phyloP scores from a whole-genome alignment of 2,113 vertebrate genomes.

The Myrmecobius fasciatus region DNA sequence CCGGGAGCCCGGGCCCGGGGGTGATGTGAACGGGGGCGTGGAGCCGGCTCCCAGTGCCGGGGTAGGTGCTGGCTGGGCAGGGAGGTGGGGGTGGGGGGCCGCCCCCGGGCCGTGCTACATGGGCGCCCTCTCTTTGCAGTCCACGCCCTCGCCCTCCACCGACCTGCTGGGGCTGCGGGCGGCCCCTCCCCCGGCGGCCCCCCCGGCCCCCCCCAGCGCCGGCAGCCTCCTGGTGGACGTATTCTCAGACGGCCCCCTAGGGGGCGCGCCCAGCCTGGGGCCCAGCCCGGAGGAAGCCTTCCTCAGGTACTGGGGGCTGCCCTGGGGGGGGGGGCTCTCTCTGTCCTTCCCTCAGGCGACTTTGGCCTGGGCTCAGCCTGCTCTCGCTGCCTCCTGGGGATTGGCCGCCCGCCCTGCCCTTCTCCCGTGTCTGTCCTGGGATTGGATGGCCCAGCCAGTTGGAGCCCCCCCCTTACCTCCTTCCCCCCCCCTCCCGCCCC shows the following conservation, averaged over 20 bases:
- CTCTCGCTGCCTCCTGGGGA: constrained; percentile 79
- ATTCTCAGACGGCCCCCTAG: constrained; percentile 88
- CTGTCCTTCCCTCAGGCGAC: constrained; percentile 17
- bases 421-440: constrained; percentile 82
- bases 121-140: constrained; percentile 80
- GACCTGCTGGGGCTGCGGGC: constrained; percentile 92
- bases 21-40: constrained; percentile 90
- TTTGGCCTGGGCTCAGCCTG: constrained; percentile 64
- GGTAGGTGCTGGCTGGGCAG: constrained; percentile 65
- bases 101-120: background rate
- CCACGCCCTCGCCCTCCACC: constrained; percentile 93
- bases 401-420: constrained; percentile 82
- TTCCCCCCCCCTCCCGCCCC: too few relatives aligned
- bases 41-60: constrained; percentile 90
- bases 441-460: constrained; percentile 93
- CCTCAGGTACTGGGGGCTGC: constrained; percentile 85
- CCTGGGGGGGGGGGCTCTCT: constrained; percentile 18
- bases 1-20: constrained; percentile 84
- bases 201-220: constrained; percentile 78
- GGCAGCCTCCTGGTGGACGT: constrained; percentile 94
- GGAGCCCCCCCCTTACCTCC: too few relatives aligned
- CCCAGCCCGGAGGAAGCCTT: constrained; percentile 91
- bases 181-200: constrained; percentile 78
- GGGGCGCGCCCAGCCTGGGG: constrained; percentile 80
- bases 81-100: fast-evolving